These are phyloP conservation scores for Aphelenchoides fujianensis DNA, from an alignment of 1,140 invertebrate genomes.

Conservation along the genomic window DNA sequence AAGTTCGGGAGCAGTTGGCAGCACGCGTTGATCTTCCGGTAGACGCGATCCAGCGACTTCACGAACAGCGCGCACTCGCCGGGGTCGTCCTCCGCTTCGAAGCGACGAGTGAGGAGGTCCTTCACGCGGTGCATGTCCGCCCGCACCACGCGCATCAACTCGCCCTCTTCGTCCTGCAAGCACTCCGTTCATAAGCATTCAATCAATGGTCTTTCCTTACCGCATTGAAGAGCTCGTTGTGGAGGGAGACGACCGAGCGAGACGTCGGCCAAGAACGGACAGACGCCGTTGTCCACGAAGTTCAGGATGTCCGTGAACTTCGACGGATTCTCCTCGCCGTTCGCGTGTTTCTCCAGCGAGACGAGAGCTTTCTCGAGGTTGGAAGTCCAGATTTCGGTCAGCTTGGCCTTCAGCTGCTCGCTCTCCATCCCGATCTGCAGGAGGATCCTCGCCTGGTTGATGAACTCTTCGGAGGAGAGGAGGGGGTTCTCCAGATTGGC, in stretches of 20 bases:
- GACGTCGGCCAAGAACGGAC: slow-evolving; percentile 21
- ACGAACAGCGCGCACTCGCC: slow-evolving; percentile 47
- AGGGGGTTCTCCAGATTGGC: slow-evolving; percentile 6
- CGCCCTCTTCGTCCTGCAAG: slow-evolving; percentile 20
- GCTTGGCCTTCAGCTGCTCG: slow-evolving; percentile 15
- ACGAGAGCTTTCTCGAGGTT: neutral
- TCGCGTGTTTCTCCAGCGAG: slow-evolving; percentile 7
- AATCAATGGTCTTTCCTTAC: neutral
- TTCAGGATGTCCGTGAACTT: slow-evolving; percentile 24
- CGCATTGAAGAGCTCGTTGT: slow-evolving; percentile 13
- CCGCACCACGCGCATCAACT: slow-evolving; percentile 29
- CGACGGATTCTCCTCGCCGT: neutral
- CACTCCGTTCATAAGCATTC: neutral
- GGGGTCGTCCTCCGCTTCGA: slow-evolving; percentile 28
- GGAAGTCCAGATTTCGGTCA: slow-evolving; percentile 18
- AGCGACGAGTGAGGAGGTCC: slow-evolving; percentile 29
- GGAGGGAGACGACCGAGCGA: slow-evolving; percentile 17
- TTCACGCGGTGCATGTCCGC: slow-evolving; percentile 32
- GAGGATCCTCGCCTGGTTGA: slow-evolving; percentile 4
- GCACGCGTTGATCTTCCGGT: slow-evolving; percentile 41
- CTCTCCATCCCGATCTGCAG: slow-evolving; percentile 5
- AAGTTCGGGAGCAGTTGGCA: slow-evolving; percentile 24
- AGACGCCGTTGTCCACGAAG: slow-evolving; percentile 26
- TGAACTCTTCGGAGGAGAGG: slow-evolving; percentile 24
- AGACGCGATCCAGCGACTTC: slow-evolving; percentile 38